Conservation (phyloP, 2,113 vertebrate genomes). For the Chionomys nivalis region DNA sequence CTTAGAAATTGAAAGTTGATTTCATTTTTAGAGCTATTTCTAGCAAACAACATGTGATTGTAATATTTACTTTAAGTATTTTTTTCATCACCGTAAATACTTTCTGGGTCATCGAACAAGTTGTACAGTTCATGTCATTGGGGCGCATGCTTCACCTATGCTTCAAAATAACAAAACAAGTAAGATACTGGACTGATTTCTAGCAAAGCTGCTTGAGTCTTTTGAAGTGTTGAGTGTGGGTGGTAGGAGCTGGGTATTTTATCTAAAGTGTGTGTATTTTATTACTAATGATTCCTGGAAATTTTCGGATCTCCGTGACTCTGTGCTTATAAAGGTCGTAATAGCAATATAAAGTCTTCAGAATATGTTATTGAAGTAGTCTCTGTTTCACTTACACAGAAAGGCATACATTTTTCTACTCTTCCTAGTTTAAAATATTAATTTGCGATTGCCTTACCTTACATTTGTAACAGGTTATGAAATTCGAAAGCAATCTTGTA, state of each 20-base stretch:
- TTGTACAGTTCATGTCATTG: neutral
- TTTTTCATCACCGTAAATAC: slow-evolving; percentile 19
- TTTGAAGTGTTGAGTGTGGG: neutral
- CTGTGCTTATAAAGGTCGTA: neutral
- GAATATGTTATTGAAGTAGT: neutral
- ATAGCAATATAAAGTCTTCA: neutral
- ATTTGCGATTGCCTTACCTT: neutral
- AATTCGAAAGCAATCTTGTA: neutral
- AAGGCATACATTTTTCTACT: neutral
- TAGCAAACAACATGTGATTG: slow-evolving; percentile 44
- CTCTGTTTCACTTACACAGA: neutral
- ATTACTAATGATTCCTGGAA: neutral
- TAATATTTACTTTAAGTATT: neutral
- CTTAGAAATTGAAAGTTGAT: slow-evolving; percentile 45
- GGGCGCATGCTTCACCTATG: neutral
- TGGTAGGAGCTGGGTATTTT: neutral
- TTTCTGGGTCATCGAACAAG: slow-evolving; percentile 39
- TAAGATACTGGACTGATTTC: neutral
- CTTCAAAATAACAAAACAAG: neutral
- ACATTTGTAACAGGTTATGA: neutral
- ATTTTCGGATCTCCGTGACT: neutral
- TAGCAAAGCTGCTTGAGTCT: neutral
- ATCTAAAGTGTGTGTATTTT: neutral
- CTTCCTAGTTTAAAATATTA: neutral
- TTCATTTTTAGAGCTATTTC: slow-evolving; percentile 70